These are phyloP conservation scores for Spheniscus mendiculus DNA, from an alignment of 2,113 vertebrate species.

Conservation along the genomic window DNA sequence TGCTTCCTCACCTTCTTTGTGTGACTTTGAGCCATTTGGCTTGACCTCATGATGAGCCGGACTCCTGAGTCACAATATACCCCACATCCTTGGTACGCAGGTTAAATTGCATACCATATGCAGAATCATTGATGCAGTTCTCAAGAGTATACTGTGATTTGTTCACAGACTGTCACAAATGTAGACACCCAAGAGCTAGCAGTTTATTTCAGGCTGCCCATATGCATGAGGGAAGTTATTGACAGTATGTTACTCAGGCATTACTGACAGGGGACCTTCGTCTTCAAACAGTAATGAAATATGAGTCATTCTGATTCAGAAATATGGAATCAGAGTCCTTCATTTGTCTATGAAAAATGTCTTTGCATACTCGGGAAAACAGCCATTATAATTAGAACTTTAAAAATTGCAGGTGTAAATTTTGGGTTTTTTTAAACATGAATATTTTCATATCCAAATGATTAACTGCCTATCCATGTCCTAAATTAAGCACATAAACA, in stretches of 20 bases:
- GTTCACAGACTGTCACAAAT: conserved; percentile 59
- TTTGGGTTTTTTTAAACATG: not conserved
- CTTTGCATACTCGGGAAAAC: not conserved
- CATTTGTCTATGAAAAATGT: not conserved
- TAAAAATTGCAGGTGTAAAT: not conserved
- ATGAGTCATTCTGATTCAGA: conserved; percentile 21
- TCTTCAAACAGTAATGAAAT: conserved; percentile 35
- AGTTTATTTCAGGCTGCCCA: conserved; percentile 53
- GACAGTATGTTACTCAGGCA: not conserved
- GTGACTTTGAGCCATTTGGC: not conserved
- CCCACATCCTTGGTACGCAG: not conserved
- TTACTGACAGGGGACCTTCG: not conserved
- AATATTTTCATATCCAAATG: not conserved
- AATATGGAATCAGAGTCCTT: not conserved
- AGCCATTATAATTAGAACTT: not conserved
- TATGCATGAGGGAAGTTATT: not conserved
- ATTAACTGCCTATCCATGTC: not conserved
- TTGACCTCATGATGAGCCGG: not conserved
- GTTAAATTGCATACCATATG: not conserved
- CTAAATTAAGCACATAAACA: conserved; percentile 6
- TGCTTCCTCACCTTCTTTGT: not conserved
- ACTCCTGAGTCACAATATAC: not conserved
- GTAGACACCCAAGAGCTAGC: conserved; percentile 39
- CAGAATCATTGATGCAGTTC: conserved; percentile 31
- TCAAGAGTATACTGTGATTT: conserved; percentile 39